phyloP scores from a whole-genome alignment of 2,113 vertebrate genomes.

The Camelus bactrianus region DNA sequence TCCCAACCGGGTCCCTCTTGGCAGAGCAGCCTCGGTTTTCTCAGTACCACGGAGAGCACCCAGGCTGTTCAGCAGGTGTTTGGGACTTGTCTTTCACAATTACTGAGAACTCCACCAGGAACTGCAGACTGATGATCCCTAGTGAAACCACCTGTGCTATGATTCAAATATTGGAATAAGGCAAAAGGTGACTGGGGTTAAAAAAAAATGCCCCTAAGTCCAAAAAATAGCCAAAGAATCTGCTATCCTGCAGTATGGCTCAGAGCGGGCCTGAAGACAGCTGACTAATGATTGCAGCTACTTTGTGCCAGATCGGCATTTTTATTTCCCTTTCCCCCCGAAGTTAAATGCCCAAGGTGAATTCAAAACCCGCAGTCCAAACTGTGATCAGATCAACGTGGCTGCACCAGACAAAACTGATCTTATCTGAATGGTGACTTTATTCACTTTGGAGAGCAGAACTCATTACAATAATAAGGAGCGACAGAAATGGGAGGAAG shows the following conservation, averaged over 20 bases:
- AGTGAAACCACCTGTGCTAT: background rate
- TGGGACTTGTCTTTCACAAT: background rate
- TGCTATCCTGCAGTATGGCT: background rate
- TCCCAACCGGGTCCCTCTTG: background rate
- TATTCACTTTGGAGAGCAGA: constrained; percentile 84
- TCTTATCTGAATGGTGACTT: constrained; percentile 87
- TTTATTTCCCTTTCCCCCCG: constrained; percentile 67
- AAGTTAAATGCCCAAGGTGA: constrained; percentile 84
- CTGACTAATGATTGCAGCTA: constrained; percentile 43
- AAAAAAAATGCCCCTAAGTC: background rate
- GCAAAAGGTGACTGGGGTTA: background rate
- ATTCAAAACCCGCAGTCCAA: constrained; percentile 83
- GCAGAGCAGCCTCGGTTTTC: rapidly evolving
- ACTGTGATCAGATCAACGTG: constrained; percentile 82
- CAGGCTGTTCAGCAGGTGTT: rapidly evolving
- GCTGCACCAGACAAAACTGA: constrained; percentile 85
- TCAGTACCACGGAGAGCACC: constrained; percentile 68
- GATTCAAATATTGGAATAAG: background rate
- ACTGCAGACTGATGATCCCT: background rate
- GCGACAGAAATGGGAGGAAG: constrained; percentile 78
- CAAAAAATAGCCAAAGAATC: background rate
- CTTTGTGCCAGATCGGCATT: constrained; percentile 73
- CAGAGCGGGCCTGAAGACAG: constrained; percentile 46
- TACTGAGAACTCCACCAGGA: background rate
- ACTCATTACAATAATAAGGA: constrained; percentile 85